Percentiles rank a stretch among this genome's conserved stretches.
phyloP scores from a whole-genome alignment of 2,888 invertebrate genomes.

The Rhamphomyia laevipes region DNA sequence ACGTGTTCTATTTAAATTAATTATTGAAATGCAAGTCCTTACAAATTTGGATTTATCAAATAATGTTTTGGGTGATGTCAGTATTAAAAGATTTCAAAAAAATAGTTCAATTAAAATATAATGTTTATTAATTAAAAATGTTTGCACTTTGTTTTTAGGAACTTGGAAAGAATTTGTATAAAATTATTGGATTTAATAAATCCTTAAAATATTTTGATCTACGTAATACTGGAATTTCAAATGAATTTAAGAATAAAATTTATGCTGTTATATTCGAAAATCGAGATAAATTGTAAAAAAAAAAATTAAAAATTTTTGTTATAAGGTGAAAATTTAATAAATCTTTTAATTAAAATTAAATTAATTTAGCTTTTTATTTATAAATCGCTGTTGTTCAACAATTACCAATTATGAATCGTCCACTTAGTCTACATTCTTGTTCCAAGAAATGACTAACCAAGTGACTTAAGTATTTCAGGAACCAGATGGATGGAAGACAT shows the following conservation, averaged over 20 bases:
- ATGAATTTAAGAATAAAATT: constrained; percentile 25
- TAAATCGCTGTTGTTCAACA: too few species aligned
- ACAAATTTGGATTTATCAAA: constrained; percentile 27
- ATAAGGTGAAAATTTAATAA: too few species aligned
- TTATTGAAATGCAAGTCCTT: constrained; percentile 27
- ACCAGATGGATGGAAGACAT: too few species aligned
- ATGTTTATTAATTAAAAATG: too few species aligned
- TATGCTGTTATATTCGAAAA: constrained; percentile 10
- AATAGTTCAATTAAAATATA: too few species aligned
- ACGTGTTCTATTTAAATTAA: constrained; percentile 28
- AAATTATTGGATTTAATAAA: constrained; percentile 30
- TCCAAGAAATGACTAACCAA: too few species aligned
- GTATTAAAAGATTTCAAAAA: neutral
- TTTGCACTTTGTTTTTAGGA: constrained; percentile 17
- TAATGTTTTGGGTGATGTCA: constrained; percentile 29
- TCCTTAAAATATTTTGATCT: constrained; percentile 25
- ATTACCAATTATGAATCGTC: too few species aligned
- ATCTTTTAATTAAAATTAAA: too few species aligned
- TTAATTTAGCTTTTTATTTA: too few species aligned
- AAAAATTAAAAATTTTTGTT: too few species aligned
- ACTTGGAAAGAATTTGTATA: constrained; percentile 29
- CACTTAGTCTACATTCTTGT: too few species aligned
- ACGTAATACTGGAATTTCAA: constrained; percentile 28
- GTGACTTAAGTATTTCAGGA: too few species aligned
- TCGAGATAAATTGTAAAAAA: neutral